A percentile compares a stretch with the other conserved stretches of the same genome.
These are phyloP conservation scores for Gymnosoma rotundatum DNA, from an alignment of 2,888 invertebrate species.

Conservation along the genomic window DNA sequence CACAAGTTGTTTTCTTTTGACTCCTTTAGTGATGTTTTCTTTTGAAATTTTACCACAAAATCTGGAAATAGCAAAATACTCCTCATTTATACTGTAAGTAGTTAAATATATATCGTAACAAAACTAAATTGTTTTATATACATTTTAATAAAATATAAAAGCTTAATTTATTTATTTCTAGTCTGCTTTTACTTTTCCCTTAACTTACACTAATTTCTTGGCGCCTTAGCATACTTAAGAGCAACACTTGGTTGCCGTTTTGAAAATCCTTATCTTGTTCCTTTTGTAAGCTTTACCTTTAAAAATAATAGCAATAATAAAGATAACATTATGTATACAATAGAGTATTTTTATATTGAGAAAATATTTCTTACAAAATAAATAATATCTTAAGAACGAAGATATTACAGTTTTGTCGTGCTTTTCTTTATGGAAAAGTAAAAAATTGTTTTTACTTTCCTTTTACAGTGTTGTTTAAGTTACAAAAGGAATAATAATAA, in stretches of 20 bases:
- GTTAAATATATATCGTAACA: too few relatives aligned
- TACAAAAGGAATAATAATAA: constrained; percentile 40
- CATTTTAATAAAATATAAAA: too few relatives aligned
- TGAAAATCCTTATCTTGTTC: constrained; percentile 58
- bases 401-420: background rate
- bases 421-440: constrained; percentile 3
- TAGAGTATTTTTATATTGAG: constrained; percentile 8
- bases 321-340: constrained; percentile 21
- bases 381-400: constrained; percentile 34
- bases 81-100: too few relatives aligned
- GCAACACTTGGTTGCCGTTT: constrained; percentile 54
- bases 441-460: background rate
- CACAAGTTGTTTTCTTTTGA: too few relatives aligned
- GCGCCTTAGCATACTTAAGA: constrained; percentile 62
- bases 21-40: too few relatives aligned
- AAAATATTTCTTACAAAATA: background rate
- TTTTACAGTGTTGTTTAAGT: constrained; percentile 36
- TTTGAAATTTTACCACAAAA: too few relatives aligned
- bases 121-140: too few relatives aligned
- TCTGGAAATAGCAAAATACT: too few relatives aligned
- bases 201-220: constrained; percentile 23
- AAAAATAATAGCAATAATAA: constrained; percentile 20
- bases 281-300: constrained; percentile 41
- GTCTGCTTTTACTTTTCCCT: background rate
- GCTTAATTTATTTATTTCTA: background rate